Conservation (phyloP, 2,797 vertebrate genomes). For the Telmatherina bonti region DNA sequence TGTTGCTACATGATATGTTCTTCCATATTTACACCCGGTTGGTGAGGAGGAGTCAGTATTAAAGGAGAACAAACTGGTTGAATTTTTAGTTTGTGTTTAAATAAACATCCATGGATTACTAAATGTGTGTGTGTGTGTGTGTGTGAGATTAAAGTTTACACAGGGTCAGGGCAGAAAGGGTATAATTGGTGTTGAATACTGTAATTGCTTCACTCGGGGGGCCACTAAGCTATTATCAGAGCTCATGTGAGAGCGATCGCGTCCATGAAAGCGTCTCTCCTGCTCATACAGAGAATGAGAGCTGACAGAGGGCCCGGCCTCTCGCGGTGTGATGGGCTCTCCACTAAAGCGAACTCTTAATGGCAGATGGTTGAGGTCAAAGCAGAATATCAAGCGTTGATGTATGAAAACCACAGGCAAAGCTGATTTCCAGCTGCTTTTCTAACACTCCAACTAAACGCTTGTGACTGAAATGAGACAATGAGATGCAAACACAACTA, state of each 20-base stretch:
- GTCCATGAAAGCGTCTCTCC: conserved; percentile 39
- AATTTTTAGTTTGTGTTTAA: background rate
- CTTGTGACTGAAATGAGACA: conserved; percentile 39
- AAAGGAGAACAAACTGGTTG: background rate
- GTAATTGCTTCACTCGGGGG: conserved; percentile 54
- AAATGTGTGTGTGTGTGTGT: conserved; percentile 15
- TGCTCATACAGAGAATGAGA: conserved; percentile 29
- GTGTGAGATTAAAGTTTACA: conserved; percentile 17
- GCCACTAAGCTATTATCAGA: conserved; percentile 48
- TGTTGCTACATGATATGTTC: no score
- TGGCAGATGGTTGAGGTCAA: conserved; percentile 52
- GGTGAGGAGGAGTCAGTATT: no score
- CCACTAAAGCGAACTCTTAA: conserved; percentile 49
- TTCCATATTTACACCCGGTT: no score
- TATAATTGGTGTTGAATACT: conserved; percentile 38
- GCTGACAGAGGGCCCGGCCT: conserved; percentile 48
- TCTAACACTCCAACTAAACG: conserved; percentile 6
- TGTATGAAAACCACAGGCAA: conserved; percentile 45
- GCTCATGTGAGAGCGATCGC: conserved; percentile 37
- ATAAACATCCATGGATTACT: background rate
- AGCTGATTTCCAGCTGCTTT: conserved; percentile 40
- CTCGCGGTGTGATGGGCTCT: conserved; percentile 48
- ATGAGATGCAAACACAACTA: conserved; percentile 15
- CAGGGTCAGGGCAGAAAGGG: conserved; percentile 16
- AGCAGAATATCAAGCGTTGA: conserved; percentile 44